Evolutionary conservation across 1,140 invertebrate species (phyloP).

Genomic region (Lucilia sericata): DNA sequence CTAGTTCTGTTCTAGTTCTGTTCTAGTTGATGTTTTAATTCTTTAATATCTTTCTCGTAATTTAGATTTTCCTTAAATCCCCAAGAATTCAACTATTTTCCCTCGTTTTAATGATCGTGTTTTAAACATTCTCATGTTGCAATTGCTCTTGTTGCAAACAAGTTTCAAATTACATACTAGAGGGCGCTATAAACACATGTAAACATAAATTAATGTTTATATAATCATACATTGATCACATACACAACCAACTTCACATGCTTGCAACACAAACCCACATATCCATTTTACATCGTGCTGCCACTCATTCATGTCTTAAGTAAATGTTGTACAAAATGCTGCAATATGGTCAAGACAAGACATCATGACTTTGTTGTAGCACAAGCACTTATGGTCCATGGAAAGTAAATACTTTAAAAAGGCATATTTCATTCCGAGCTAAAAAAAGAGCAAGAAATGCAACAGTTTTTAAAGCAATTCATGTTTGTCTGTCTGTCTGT

Average conservation of each 20-base stretch:
- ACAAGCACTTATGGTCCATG: background rate
- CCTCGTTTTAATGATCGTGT: slow-evolving; percentile 53
- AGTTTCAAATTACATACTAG: slow-evolving; percentile 65
- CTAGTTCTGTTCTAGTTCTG: too few species aligned
- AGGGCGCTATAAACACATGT: slow-evolving; percentile 65
- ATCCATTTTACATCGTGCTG: background rate
- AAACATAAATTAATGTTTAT: slow-evolving; percentile 61
- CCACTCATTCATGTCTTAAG: background rate
- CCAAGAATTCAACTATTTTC: background rate
- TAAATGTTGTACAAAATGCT: too few species aligned
- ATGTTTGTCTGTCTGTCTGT: background rate
- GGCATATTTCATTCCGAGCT: background rate
- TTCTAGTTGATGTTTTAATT: too few species aligned
- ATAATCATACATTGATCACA: slow-evolving; percentile 2
- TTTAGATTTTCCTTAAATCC: too few species aligned
- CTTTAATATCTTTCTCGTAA: too few species aligned
- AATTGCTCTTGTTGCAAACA: slow-evolving; percentile 48
- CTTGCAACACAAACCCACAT: slow-evolving; percentile 1
- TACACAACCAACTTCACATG: background rate
- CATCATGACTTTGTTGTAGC: slow-evolving; percentile 5
- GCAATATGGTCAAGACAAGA: background rate
- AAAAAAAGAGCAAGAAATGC: background rate
- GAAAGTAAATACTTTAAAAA: background rate
- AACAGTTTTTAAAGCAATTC: background rate
- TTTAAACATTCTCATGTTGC: slow-evolving; percentile 35